Percentiles rank a stretch among this genome's conserved stretches.
Conservation (phyloP, 1,140 invertebrate species). For the Carposina sasakii region DNA sequence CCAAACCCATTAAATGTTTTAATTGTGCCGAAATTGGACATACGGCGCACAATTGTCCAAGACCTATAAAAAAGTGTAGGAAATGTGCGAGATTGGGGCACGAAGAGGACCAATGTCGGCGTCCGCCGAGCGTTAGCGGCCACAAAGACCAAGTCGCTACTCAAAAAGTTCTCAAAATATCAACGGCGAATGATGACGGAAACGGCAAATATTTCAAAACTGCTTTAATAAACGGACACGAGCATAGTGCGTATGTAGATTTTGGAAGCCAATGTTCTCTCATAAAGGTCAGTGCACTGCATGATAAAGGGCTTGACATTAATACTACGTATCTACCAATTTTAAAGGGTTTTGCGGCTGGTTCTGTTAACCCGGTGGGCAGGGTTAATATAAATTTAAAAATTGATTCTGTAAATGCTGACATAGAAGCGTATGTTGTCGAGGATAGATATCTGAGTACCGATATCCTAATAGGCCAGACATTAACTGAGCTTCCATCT, state of each 20-base stretch:
- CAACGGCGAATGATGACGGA: neutral
- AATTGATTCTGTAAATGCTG: conserved; percentile 5
- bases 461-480: conserved; percentile 9
- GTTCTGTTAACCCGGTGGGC: conserved; percentile 3
- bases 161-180: neutral
- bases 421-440: conserved; percentile 7
- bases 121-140: neutral
- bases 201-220: neutral
- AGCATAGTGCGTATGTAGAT: neutral
- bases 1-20: neutral
- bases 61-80: neutral
- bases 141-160: neutral
- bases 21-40: conserved; percentile 11
- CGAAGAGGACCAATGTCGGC: conserved; percentile 1
- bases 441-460: neutral
- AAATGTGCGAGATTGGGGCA: conserved; percentile 5
- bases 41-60: neutral
- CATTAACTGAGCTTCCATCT: conserved; percentile 3
- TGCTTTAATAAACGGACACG: neutral
- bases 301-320: neutral
- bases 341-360: conserved; percentile 11
- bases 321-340: neutral
- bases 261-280: conserved; percentile 9
- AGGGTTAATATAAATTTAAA: neutral
- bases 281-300: conserved; percentile 3